Evolutionary conservation across 1,140 invertebrate species (phyloP), one percentile per base, ranked within the genome.

Genomic region (Formica exsecta): DNA sequence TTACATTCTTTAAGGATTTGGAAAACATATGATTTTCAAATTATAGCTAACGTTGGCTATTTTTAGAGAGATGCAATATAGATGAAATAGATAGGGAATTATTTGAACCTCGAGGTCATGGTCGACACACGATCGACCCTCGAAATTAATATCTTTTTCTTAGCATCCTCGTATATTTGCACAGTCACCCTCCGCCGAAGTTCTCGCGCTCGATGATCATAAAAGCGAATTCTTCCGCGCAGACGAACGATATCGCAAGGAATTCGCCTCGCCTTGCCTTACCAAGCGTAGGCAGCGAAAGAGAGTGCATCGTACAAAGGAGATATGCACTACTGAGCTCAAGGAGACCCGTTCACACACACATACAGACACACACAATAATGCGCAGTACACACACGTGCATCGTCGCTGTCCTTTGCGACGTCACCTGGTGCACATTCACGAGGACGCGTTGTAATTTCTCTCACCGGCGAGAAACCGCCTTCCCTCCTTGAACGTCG

Each of bases 291-390:
- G 85, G 79, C 44, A 73, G 85, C 29, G 57, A 83, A 73, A 81
- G 66, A 81, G 79, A 83, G 77, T 86, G 85, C 85, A 86, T 88
- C 90, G 75, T 44, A 86, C 75, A 81, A 87, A 76, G 86, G 86
- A 92, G 86, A 91, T 88, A 89, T 85, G 89, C 88, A 83, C 87
- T 74, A 90, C 66, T 86, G 80, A 75, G 87, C 88, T 92, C 91
- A 92, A 92, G 91, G 91, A 92, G 91, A 92, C 85, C 91, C 87
- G 91, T 88, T 92, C 89, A 59, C 86, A 84, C 54, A 66, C 80
- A 84, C 77, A 48, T 16, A 36, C 57, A 73, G 74, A 44, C 32
- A 77, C 38, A 44, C 41, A 38, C 13, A 51, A 51, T 51, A 51
- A 51, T 51, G 4, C 5, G 9, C 4, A 19, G 16, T 51, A 74